A percentile compares a stretch with the other conserved stretches of the same genome.
Conservation (phyloP, 2,113 vertebrate genomes). For the Ovis aries region DNA sequence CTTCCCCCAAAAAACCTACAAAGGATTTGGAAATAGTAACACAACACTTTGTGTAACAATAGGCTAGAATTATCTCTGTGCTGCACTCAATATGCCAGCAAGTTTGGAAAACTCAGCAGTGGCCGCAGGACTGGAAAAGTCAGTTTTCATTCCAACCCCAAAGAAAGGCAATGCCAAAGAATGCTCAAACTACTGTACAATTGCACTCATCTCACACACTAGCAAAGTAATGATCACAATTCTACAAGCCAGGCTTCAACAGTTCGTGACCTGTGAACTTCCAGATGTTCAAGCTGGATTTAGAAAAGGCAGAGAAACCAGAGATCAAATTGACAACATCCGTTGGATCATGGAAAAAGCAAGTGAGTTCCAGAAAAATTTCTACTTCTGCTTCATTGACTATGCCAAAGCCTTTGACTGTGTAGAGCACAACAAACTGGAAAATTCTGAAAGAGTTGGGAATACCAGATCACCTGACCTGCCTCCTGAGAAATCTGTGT, state of each 20-base stretch:
- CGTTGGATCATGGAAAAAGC: fast-evolving
- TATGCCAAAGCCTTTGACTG: background rate
- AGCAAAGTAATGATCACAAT: background rate
- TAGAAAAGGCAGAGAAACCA: background rate
- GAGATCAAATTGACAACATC: background rate
- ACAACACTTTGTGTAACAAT: background rate
- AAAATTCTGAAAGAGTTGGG: background rate
- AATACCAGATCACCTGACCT: background rate
- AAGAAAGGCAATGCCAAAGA: background rate
- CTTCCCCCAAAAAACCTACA: background rate
- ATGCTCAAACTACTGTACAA: background rate
- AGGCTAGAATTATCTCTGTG: background rate
- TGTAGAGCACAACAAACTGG: background rate
- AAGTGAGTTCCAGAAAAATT: background rate
- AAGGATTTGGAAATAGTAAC: background rate
- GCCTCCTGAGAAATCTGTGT: background rate
- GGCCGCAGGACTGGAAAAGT: background rate
- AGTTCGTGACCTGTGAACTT: fast-evolving
- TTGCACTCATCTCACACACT: background rate
- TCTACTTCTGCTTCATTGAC: background rate
- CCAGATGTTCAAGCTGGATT: background rate
- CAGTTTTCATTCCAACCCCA: background rate
- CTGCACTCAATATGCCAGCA: background rate
- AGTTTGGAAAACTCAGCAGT: background rate
- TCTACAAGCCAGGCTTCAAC: background rate